Percentiles rank a stretch among this genome's conserved stretches.
Conservation (phyloP, 1,140 invertebrate genomes). For the Lutraria rhynchaena region DNA sequence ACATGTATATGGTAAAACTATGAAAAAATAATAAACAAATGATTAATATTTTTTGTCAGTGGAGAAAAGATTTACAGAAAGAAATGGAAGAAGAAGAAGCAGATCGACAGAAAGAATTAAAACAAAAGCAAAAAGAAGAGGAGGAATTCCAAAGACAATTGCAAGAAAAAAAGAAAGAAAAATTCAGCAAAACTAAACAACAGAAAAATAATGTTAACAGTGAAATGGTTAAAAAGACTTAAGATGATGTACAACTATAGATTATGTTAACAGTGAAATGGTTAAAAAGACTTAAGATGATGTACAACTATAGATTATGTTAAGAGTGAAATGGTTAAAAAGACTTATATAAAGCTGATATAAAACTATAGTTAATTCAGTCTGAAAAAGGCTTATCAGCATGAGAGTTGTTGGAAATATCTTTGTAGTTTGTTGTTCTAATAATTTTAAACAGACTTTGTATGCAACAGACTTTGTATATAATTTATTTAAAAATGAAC, state of each 20-base stretch:
- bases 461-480: too few species aligned
- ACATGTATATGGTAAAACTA: not conserved
- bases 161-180: conserved; percentile 55
- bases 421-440: too few species aligned
- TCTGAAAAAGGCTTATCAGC: too few species aligned
- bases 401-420: too few species aligned
- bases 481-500: too few species aligned
- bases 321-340: not conserved
- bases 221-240: not conserved
- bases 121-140: conserved; percentile 67
- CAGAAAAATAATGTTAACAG: conserved; percentile 1
- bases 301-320: too few species aligned
- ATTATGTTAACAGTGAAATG: not conserved
- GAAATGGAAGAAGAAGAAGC: conserved; percentile 72
- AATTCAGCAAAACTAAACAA: conserved; percentile 59
- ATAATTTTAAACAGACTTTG: too few species aligned
- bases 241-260: too few species aligned
- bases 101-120: conserved; percentile 69
- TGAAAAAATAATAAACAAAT: too few species aligned
- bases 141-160: conserved; percentile 69
- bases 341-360: too few species aligned
- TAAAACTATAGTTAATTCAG: too few species aligned
- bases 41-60: conserved; percentile 65
- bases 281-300: too few species aligned
- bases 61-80: conserved; percentile 77